Base-by-base conservation (phyloP, 2,888 invertebrate genomes). In the Agrilus cyanescens region DNA sequence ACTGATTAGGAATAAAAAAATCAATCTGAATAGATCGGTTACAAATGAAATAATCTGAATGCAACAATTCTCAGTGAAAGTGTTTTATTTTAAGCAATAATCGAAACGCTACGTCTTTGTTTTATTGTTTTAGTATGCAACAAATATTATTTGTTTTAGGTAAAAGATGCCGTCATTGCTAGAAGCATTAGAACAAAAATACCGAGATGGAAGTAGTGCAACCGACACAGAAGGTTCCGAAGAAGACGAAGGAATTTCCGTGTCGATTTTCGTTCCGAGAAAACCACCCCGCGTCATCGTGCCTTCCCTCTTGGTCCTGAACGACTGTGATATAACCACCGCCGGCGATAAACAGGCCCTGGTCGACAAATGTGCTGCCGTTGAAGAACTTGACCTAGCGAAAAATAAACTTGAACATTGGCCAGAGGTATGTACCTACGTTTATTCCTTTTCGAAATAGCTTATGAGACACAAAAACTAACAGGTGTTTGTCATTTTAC, bases 381-480 rank as follows among this genome's bases (percentile, higher is more conserved):
- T 95, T n/a, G 83, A 87, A 54, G 95, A 95, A 66, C 74, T 95
- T 53, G 95, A 96, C 65, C 74, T 96, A 55, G 91, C 94, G 32
- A 88, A 93, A 63, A 96, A 96, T 67, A 84, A 85, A 62, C 75
- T 95, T 15, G 78, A 80, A 46, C 80, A 86, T 58, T 93, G 94
- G 91, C 75, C 78, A 53, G 91, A 95, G 75, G 88, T 86, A 68
- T 66, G 60, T 31, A 31, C 29, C 16, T 31, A 8, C 37, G 15
- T 33, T 33, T 33, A 14, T 14, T n/a, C 33, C 15, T 14, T 10
- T 25, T 25, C 25, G 25, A 25, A 25, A 10, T 33, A 33, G 15
- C 12, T 33, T 13, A 14, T 13, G 33, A 33, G 12, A 13, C 15
- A 15, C 33, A 33, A 13, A 33, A 12, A 33, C n/a, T 33, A 14